Evolutionary conservation across 2,113 vertebrate species (phyloP), one percentile per base, ranked within the genome.

Genomic region (Lagopus leucura): DNA sequence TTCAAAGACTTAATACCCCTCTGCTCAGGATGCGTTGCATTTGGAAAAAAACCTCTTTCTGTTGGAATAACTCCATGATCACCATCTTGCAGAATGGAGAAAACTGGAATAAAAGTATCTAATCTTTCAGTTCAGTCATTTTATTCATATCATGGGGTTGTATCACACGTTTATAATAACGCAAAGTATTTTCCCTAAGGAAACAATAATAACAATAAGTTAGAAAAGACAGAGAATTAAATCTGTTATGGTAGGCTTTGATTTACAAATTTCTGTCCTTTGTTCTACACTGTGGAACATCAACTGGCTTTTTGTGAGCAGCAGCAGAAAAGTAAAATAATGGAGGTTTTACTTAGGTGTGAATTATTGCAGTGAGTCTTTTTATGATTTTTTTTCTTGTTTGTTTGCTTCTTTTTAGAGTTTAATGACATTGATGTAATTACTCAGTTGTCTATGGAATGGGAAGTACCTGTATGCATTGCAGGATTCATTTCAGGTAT

Each of bases 191-290:
- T 95, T 87, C 57, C 73, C 75, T 58, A 32, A 71, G 89, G 64
- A 64, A 93, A 43, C 42, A 43, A 43, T 43, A 43, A 43, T 43
- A 43, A 43, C 42, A 43, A 91, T 82, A 55, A 80, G 40, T 32
- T 84, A 81, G 64, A 85, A 92, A 63, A 93, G 45, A 65, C 25
- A 55, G 47, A 91, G 58, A 87, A 78, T 84, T 13, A 87, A 92
- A 85, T 72, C 60, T 15, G 27, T 66, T 87, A 70, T 74, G 21
- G 25, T 69, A 90, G 66, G 58, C 24, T 95, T 92, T 72, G 65
- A 57, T 89, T 75, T 84, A 79, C 24, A 87, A 1, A 80, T 76
- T 90, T 84, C 78, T 54, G 7, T 84, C 36, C 52, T 75, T 30
- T 79, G 27, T 66, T 92, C 63, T 45, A 63, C 70, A 79, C 76